Base-by-base conservation (phyloP, 1,140 invertebrate genomes). In the Hycleus phaleratus region DNA sequence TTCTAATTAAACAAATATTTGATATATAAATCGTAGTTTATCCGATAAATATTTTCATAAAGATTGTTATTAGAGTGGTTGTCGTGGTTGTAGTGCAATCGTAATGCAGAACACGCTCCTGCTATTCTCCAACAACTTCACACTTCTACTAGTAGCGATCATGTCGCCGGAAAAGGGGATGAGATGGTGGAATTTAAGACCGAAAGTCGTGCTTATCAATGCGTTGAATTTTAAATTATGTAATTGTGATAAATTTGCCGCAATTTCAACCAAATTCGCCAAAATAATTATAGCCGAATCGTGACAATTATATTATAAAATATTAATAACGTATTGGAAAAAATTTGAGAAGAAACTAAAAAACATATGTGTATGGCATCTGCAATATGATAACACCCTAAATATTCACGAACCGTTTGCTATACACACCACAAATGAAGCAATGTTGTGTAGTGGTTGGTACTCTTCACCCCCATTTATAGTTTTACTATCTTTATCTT, bases 41-140 rank as follows among this genome's bases (percentile, higher is more conserved):
- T 4, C 32, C 4, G 4, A 4, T 2, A 4, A 32, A 4, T 32
- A 7, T 32, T 32, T 32, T 32, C 32, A 32, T 7, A 32, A 32
- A 32, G 32, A 26, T 38, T 40, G 40, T 52, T 12, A 51, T 38
- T 52, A 43, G 7, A 43, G 39, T 25, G 46, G 46, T 46, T 26
- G 26, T 43, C 12, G n/a, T 46, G 44, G 25, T 26, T 18, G 43
- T 46, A 46, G 32, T 32, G 32, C 32, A 32, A 32, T 32, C 32
- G 32, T 2, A 32, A 32, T 60, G 52, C 58, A 43, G 47, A 58
- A 50, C 65, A 67, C 65, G 65, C 58, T 49, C 49, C 42, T 48
- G 55, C 65, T 64, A 67, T 67, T 67, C 60, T 65, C 62, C 60
- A 49, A 64, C 65, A 66, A 67, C 62, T 67, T 65, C 62, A 62